Evolutionary conservation across 2,888 invertebrate species (phyloP), one percentile per base, ranked within the genome.

Genomic region (Stomorhina lunata): DNA sequence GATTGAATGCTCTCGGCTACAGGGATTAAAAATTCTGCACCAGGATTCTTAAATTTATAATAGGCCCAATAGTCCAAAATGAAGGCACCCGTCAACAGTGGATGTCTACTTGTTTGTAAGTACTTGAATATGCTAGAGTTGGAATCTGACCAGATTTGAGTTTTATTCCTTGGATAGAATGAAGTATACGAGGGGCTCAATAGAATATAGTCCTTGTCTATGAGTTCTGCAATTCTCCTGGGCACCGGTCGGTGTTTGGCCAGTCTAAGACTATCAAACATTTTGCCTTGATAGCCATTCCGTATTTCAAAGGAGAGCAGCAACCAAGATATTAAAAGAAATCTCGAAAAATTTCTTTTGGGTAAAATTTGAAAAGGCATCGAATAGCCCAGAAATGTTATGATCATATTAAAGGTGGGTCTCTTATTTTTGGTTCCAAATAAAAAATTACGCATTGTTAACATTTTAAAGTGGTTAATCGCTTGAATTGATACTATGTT

Each of bases 211-310:
- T 87, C 83, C 17, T 79, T 61, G 2, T 4, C 17, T 9, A 86
- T 75, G 2, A 89, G 69, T 0, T 86, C 88, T 0, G 53, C 22
- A 1, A 87, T 79, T 1, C 84, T 86, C 2, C 25, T 12, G 3
- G 89, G 89, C 66, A 87, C 34, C 3, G 80, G 83, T 4, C 75
- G 50, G 5, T 85, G 84, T 6, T 80, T 80, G 0, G 84, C 83
- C 10, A 83, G 69, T 6, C 89, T 87, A 43, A 89, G 80, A n/a
- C 88, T 85, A 20, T 89, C 87, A 57, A 87, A 89, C 22, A 89
- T 45, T 10, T 89, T 88, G 1, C 88, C 89, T 76, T 90, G 90
- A 61, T 90, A 90, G 27, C 88, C 87, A 32, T 86, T 87, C 1
- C 90, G 88, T 50, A 90, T 50, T 5, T 89, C 84, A 2, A 90